Percentiles rank a stretch among this genome's conserved stretches.
phyloP scores from a whole-genome alignment of 2,113 vertebrate species.

The Lethenteron reissneri region DNA sequence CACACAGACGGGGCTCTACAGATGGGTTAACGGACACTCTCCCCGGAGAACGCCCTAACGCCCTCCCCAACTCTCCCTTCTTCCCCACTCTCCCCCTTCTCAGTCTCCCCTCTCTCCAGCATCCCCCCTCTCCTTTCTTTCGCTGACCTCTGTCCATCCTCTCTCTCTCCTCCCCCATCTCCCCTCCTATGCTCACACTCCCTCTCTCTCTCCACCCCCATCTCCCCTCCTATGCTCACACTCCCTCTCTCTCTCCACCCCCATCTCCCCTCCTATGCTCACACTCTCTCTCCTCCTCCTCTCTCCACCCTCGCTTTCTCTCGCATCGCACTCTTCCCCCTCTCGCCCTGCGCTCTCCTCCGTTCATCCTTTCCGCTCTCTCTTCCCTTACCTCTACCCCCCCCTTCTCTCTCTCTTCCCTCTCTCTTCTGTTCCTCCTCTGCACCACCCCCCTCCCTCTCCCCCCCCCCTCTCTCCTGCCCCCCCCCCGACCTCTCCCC shows the following conservation, averaged over 20 bases:
- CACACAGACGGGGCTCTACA: too few species aligned
- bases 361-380: not conserved
- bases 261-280: not conserved
- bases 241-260: not conserved
- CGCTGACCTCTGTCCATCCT: not conserved
- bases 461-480: not conserved
- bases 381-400: not conserved
- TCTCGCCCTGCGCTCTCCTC: not conserved
- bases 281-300: not conserved
- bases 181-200: not conserved
- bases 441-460: not conserved
- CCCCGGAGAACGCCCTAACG: not conserved
- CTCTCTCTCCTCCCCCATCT: not conserved
- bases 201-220: not conserved
- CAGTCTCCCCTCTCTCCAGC: not conserved
- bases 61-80: not conserved
- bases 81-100: not conserved
- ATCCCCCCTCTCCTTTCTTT: not conserved
- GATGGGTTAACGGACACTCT: too few species aligned
- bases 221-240: not conserved
- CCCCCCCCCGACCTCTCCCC: not conserved
- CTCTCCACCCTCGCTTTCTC: not conserved
- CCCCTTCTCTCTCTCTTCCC: not conserved
- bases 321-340: not conserved
- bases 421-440: not conserved